A percentile compares a stretch with the other conserved stretches of the same genome.
phyloP scores from a whole-genome alignment of 2,797 vertebrate genomes.

The Squalus acanthias region DNA sequence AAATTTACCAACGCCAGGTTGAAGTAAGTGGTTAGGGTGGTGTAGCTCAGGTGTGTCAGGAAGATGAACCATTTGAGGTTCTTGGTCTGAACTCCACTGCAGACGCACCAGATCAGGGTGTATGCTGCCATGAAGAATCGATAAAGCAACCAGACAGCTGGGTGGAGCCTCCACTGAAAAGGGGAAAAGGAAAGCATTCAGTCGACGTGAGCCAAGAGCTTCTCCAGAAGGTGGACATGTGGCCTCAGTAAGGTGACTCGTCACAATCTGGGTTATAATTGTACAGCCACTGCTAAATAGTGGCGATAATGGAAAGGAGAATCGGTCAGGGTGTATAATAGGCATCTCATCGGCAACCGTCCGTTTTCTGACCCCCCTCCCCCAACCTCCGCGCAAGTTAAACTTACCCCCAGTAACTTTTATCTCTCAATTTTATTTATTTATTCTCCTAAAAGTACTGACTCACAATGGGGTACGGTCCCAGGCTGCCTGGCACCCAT shows the following conservation, averaged over 20 bases:
- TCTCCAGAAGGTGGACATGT: not conserved
- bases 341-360: not conserved
- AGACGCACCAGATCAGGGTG: conserved; percentile 45
- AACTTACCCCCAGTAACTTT: not conserved
- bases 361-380: not conserved
- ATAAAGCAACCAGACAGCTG: conserved; percentile 43
- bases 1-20: conserved; percentile 45
- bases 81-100: conserved; percentile 40
- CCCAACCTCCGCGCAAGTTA: too few species aligned
- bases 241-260: not conserved
- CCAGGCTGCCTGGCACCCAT: not conserved
- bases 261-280: not conserved
- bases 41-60: conserved; percentile 43
- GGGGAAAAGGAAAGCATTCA: not conserved
- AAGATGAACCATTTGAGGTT: conserved; percentile 45
- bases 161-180: conserved; percentile 45
- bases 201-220: not conserved
- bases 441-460: not conserved
- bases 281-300: not conserved
- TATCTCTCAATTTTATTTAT: not conserved
- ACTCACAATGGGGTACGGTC: not conserved
- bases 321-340: not conserved
- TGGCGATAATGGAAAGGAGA: not conserved
- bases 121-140: conserved; percentile 41
- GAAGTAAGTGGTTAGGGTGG: conserved; percentile 43